Evolutionary conservation across 53 echinoderm and acorn worm genomes (phyloP).

Genomic region (Zoroaster sp.): DNA sequence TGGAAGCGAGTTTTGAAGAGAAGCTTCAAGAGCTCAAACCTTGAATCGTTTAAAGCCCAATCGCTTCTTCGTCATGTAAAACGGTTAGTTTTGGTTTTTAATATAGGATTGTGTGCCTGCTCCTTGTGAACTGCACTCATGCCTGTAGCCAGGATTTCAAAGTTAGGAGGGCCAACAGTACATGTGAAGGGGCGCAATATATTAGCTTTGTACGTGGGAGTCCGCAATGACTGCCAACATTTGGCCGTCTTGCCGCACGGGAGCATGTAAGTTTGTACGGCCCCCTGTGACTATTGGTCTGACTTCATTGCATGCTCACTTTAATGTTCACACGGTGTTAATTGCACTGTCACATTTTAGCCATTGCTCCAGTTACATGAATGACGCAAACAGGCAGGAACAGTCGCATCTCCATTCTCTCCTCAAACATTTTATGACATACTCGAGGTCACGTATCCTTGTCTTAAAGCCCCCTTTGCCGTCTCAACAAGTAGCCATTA

Average conservation of each 20-base stretch:
- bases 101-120: no score
- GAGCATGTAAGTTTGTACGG: no score
- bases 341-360: background rate
- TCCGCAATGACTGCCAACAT: no score
- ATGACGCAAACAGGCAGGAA: background rate
- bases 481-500: conserved; percentile 32
- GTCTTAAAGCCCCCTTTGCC: background rate
- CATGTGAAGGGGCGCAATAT: no score
- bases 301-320: background rate
- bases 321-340: background rate
- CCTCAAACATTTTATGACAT: background rate
- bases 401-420: background rate
- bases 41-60: background rate
- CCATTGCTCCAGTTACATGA: background rate
- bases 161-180: no score
- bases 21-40: background rate
- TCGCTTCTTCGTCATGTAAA: background rate
- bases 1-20: background rate
- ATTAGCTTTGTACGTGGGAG: no score
- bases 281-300: no score
- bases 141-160: no score
- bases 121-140: no score
- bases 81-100: no score
- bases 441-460: background rate
- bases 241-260: no score